phyloP scores from a whole-genome alignment of 2,888 invertebrate species.

The Zelleria hepariella region DNA sequence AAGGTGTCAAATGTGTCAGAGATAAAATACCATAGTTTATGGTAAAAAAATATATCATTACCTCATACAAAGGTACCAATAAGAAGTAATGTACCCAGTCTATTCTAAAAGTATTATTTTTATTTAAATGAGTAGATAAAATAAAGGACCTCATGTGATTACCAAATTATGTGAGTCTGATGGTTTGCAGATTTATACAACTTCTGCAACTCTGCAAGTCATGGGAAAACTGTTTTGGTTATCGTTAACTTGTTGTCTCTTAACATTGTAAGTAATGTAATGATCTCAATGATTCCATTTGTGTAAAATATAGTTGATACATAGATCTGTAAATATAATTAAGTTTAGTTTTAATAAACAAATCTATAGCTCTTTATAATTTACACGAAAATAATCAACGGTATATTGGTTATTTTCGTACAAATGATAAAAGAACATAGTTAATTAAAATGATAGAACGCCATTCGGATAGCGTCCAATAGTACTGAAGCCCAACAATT shows the following conservation, averaged over 20 bases:
- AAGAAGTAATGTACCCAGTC: slow-evolving; percentile 50
- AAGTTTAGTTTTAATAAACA: slow-evolving; percentile 31
- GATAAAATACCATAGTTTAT: slow-evolving; percentile 12
- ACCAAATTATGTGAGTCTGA: neutral
- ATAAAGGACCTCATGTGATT: slow-evolving; percentile 34
- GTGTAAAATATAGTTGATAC: slow-evolving; percentile 47
- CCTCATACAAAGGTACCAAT: slow-evolving; percentile 47
- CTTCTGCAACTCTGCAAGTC: no score
- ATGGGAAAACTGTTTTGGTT: no score
- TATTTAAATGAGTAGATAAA: slow-evolving; percentile 36
- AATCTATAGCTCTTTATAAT: slow-evolving; percentile 27
- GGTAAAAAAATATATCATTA: slow-evolving; percentile 36
- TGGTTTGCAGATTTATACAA: no score
- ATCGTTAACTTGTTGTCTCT: slow-evolving; percentile 30
- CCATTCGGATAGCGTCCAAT: slow-evolving; percentile 63
- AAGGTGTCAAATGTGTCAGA: slow-evolving; percentile 10
- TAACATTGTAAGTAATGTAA: slow-evolving; percentile 51
- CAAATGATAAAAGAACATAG: slow-evolving; percentile 23
- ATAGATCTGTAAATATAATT: slow-evolving; percentile 54
- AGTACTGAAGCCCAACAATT: slow-evolving; percentile 44
- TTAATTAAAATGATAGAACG: slow-evolving; percentile 28
- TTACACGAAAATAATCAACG: slow-evolving; percentile 24
- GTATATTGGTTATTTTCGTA: slow-evolving; percentile 19
- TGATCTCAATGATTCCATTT: slow-evolving; percentile 72
- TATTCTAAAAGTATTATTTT: slow-evolving; percentile 62